These are phyloP conservation scores for Psilopogon haemacephalus DNA, from an alignment of 2,113 vertebrate species.

Conservation along the genomic window DNA sequence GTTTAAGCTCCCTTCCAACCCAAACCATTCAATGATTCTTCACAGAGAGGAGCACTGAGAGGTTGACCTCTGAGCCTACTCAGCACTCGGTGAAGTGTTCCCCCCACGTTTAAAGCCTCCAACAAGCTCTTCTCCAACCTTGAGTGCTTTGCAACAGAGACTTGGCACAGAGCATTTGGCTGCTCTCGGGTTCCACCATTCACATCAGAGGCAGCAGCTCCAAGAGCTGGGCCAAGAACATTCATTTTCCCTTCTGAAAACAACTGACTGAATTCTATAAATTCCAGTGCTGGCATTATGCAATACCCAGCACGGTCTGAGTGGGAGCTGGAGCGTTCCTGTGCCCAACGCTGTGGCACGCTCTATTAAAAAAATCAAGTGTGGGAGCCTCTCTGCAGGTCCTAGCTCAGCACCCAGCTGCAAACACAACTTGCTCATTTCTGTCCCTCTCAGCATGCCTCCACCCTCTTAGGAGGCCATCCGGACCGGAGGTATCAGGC, in stretches of 20 bases:
- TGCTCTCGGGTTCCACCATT: neutral
- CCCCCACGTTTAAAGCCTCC: neutral
- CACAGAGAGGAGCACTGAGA: neutral
- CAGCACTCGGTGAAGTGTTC: neutral
- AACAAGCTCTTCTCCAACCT: neutral
- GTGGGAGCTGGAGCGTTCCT: neutral
- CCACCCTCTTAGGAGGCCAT: neutral
- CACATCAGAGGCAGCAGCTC: neutral
- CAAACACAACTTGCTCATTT: neutral
- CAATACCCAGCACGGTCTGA: neutral
- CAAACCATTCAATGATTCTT: too few relatives aligned
- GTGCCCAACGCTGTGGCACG: neutral
- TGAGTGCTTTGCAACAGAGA: neutral
- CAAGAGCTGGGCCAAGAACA: neutral
- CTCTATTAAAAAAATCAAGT: neutral
- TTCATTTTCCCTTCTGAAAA: neutral
- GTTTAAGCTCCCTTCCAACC: too few relatives aligned
- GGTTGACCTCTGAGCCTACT: neutral
- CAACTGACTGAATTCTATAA: neutral
- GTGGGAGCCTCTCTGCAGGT: constrained; percentile 1
- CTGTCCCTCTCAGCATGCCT: neutral
- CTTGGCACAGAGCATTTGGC: neutral
- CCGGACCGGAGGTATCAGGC: neutral
- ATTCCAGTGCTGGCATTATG: constrained; percentile 17
- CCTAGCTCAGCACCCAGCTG: neutral